Evolutionary conservation across 1,140 invertebrate species (phyloP).

Genomic region (Psilanteris sp.): DNA sequence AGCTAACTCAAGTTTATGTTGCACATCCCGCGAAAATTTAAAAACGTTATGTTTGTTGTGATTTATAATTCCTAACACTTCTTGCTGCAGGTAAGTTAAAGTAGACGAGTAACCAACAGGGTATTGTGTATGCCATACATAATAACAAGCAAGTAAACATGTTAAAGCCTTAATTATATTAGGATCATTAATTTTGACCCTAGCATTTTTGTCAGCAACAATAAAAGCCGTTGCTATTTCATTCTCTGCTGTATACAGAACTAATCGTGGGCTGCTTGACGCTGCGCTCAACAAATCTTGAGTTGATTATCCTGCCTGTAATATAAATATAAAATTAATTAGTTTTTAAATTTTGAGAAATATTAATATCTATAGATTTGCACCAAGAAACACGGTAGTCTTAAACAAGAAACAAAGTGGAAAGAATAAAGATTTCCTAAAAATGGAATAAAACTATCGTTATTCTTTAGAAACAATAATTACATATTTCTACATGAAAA

Average conservation of each 20-base stretch:
- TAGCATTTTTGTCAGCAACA: constrained; percentile 4
- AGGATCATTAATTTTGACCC: constrained; percentile 3
- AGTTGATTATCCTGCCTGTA: constrained; percentile 2
- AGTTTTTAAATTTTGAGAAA: too few relatives aligned
- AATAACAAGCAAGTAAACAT: constrained; percentile 5
- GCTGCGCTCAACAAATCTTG: background rate
- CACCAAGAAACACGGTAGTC: too few relatives aligned
- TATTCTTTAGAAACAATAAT: too few relatives aligned
- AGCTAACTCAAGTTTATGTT: background rate
- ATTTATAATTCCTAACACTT: constrained; percentile 7
- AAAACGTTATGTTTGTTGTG: constrained; percentile 8
- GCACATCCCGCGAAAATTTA: constrained; percentile 5
- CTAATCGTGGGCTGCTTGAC: background rate
- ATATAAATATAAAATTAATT: background rate
- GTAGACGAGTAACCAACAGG: constrained; percentile 4
- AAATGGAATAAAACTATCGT: too few relatives aligned
- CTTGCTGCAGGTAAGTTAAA: constrained; percentile 3
- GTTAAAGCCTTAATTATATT: background rate
- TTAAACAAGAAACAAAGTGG: background rate
- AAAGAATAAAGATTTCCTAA: too few relatives aligned
- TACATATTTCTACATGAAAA: too few relatives aligned
- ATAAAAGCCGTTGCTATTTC: constrained; percentile 14
- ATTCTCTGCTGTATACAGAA: background rate
- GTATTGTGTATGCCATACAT: constrained; percentile 3
- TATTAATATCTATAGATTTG: too few relatives aligned